phyloP scores from a whole-genome alignment of 2,888 invertebrate genomes.

The Platerodrilus igneus region DNA sequence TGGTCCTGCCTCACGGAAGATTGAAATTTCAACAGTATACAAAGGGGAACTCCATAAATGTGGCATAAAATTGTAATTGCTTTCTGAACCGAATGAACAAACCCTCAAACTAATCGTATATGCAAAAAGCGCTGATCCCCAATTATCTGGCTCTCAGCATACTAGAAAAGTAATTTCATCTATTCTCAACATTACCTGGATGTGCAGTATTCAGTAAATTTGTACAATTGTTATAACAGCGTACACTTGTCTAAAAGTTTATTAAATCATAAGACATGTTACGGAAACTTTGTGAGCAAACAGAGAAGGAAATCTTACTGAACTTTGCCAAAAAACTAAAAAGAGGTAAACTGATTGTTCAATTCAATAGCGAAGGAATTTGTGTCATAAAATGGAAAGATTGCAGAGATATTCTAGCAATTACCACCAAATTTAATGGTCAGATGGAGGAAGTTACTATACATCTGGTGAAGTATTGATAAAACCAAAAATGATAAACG shows the following conservation, averaged over 20 bases:
- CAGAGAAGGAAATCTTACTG: neutral
- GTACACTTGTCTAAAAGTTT: slow-evolving; percentile 3
- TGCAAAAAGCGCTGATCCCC: slow-evolving; percentile 27
- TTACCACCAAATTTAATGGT: slow-evolving; percentile 6
- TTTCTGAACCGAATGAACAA: slow-evolving; percentile 27
- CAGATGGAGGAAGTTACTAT: too few relatives aligned
- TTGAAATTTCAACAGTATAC: slow-evolving; percentile 32
- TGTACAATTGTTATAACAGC: slow-evolving; percentile 25
- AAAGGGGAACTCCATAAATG: slow-evolving; percentile 30
- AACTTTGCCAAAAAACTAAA: slow-evolving; percentile 1
- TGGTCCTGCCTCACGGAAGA: slow-evolving; percentile 29
- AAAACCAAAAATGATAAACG: too few relatives aligned
- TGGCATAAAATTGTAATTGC: slow-evolving; percentile 33
- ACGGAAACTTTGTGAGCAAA: neutral
- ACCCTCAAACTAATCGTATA: slow-evolving; percentile 30
- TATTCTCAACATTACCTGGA: slow-evolving; percentile 14
- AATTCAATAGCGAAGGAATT: slow-evolving; percentile 5
- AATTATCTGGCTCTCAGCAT: slow-evolving; percentile 31
- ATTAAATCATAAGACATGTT: neutral
- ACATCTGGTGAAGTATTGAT: too few relatives aligned
- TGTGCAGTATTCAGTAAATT: slow-evolving; percentile 25
- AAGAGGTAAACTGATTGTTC: neutral
- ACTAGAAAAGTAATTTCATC: slow-evolving; percentile 27
- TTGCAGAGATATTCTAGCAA: slow-evolving; percentile 12
- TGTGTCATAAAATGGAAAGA: slow-evolving; percentile 22